Percentiles rank a stretch among this genome's conserved stretches.
These are phyloP conservation scores for Centropyge bicolor DNA, from an alignment of 2,797 vertebrate genomes.

Conservation along the genomic window DNA sequence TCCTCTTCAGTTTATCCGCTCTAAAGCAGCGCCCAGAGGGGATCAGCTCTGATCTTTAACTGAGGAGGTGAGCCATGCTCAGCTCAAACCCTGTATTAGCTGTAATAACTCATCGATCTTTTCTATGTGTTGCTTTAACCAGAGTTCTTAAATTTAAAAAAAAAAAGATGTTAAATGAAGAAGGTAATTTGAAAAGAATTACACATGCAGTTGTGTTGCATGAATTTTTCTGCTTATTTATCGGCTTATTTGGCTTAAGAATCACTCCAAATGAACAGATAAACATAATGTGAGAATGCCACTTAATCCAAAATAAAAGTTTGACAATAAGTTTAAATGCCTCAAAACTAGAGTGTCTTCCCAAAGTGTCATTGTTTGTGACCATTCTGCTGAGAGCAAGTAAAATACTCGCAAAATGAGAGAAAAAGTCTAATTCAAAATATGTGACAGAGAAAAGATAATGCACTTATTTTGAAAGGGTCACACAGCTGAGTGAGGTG, in stretches of 20 bases:
- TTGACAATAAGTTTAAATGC: neutral
- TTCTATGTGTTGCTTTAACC: neutral
- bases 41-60: neutral
- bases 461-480: conserved; percentile 24
- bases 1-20: neutral
- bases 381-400: neutral
- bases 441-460: neutral
- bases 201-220: neutral
- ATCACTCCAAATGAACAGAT: neutral
- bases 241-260: neutral
- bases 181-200: neutral
- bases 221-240: neutral
- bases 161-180: neutral
- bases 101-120: neutral
- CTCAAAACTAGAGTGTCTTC: neutral
- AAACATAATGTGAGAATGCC: neutral
- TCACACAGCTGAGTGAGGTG: conserved; percentile 19
- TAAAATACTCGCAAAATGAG: neutral
- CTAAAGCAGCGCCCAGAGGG: neutral
- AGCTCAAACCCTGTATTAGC: neutral
- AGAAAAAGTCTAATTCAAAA: neutral
- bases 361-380: neutral
- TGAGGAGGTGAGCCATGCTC: neutral
- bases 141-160: neutral
- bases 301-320: neutral